These are phyloP conservation scores for Loripinus fragilis DNA, from an alignment of 2,888 invertebrate genomes.

Conservation along the genomic window DNA sequence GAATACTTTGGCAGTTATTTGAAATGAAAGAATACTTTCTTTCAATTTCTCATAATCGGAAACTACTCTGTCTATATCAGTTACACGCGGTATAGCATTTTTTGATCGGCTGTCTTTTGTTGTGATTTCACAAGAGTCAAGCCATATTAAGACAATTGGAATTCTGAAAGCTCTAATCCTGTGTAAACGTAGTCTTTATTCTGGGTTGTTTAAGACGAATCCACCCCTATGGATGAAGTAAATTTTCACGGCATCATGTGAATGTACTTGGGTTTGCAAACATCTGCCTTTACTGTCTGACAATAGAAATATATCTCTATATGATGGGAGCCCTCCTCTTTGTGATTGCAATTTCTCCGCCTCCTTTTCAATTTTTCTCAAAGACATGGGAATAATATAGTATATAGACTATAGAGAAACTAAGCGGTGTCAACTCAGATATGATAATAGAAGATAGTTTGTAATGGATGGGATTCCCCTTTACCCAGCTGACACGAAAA, in stretches of 20 bases:
- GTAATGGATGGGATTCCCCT: too few species aligned
- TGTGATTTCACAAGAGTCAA: background rate
- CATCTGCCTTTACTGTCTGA: conserved; percentile 8
- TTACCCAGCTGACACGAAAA: too few species aligned
- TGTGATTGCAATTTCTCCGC: background rate
- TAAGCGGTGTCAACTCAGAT: too few species aligned
- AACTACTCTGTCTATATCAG: background rate
- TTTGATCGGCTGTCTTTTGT: background rate
- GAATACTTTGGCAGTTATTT: background rate
- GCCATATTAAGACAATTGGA: background rate
- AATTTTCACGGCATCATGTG: background rate
- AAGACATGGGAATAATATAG: too few species aligned
- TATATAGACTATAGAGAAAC: too few species aligned
- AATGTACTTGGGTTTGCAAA: background rate
- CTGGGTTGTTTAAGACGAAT: background rate
- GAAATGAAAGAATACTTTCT: background rate
- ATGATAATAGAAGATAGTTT: too few species aligned
- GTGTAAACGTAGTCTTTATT: background rate
- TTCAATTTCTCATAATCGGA: background rate
- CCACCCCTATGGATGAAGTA: background rate
- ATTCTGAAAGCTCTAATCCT: background rate
- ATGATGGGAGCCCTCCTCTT: background rate
- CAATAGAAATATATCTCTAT: background rate
- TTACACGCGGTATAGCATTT: background rate
- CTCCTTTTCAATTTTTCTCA: background rate